Base-by-base conservation (phyloP, 2,888 invertebrate genomes). In the Parapristionchus giblindavisi region DNA sequence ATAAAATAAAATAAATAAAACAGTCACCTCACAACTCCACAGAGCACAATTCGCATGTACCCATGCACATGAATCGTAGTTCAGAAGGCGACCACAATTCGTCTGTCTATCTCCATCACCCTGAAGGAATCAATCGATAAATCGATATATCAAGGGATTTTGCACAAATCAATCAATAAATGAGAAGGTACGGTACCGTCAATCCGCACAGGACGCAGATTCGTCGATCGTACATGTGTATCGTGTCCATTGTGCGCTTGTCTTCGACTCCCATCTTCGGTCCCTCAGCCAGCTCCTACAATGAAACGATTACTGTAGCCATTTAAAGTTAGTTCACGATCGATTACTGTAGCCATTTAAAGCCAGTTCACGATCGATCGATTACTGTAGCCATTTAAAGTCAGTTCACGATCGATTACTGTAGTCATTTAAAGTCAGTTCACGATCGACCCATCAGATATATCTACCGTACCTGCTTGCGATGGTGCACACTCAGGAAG, bases 1-100 rank as follows among this genome's bases (percentile, higher is more conserved):
- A 29, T 11, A 14, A 29, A 60, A 34, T 61, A 36, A 34, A 36
- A 61, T 43, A n/a, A n/a, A n/a, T n/a, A n/a, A n/a, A n/a, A 1
- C 11, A 38, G 36, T 36, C 54, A 71, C 70, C 77, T 96, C 95
- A 81, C 94, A 93, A 0, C 97, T 96, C 99, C 99, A 99, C 29
- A 99, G 91, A 3, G 96, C 98, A 89, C 99, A 99, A 89, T 99
- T 99, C 36, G 99, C 90, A 89, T 99, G 99, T 68, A 96, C 94
- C 98, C 98, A 99, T 89, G 95, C 32, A 14, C 60, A 17, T 17
- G 96, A 95, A 89, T 98, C 98, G 87, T 94, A 93, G 89, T 98
- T 98, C 24, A 99, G 90, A 68, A 99, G 90, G 76, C 99, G 90
- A 6, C 87, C 87, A 51, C 83, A 80, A 4, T 76, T 68, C 27